phyloP scores from a whole-genome alignment of 2,797 vertebrate species.

The Gymnocypris eckloni region DNA sequence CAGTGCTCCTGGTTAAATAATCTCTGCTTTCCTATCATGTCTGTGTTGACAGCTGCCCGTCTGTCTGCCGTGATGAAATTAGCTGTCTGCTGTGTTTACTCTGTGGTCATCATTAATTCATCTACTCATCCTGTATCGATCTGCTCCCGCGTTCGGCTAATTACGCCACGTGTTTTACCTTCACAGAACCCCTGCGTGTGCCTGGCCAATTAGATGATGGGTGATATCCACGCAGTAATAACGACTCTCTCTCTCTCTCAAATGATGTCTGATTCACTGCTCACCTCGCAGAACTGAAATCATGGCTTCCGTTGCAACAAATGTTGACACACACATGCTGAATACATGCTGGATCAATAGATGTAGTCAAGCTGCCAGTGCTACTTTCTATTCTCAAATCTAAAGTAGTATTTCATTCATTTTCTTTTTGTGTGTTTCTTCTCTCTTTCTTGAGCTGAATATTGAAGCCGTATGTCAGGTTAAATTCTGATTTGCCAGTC shows the following conservation, averaged over 20 bases:
- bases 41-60: slow-evolving; percentile 32
- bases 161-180: slow-evolving; percentile 57
- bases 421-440: neutral
- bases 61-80: slow-evolving; percentile 42
- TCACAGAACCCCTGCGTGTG: slow-evolving; percentile 46
- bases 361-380: neutral
- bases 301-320: neutral
- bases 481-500: neutral
- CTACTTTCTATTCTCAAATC: neutral
- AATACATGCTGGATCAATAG: neutral
- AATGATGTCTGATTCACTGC: slow-evolving; percentile 13
- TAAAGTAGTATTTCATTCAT: neutral
- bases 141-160: slow-evolving; percentile 59
- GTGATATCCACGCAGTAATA: slow-evolving; percentile 42
- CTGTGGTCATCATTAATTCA: slow-evolving; percentile 64
- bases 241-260: slow-evolving; percentile 3
- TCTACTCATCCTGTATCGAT: slow-evolving; percentile 60
- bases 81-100: slow-evolving; percentile 51
- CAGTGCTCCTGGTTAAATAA: slow-evolving; percentile 18
- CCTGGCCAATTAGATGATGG: slow-evolving; percentile 54
- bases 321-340: neutral
- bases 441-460: neutral
- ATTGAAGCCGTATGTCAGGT: neutral
- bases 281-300: neutral
- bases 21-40: slow-evolving; percentile 13